A percentile compares a stretch with the other conserved stretches of the same genome.
Evolutionary conservation across 2,113 vertebrate species (phyloP).

Genomic region (Fukomys damarensis): DNA sequence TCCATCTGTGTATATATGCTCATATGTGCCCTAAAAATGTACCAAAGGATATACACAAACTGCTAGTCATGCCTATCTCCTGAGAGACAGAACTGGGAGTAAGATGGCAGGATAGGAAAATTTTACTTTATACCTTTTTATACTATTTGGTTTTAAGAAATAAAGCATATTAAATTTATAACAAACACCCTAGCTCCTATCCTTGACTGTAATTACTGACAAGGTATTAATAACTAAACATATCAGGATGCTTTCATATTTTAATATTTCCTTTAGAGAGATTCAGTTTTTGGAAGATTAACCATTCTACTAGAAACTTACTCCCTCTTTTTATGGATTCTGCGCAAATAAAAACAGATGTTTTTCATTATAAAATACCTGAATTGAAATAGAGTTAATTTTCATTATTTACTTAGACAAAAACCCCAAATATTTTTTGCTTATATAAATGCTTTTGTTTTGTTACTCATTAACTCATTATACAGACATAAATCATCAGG

Average conservation of each 20-base stretch:
- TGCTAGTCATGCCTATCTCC: background rate
- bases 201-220: background rate
- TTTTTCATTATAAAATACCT: background rate
- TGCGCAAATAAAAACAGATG: background rate
- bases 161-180: background rate
- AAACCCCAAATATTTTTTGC: background rate
- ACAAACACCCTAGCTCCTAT: background rate
- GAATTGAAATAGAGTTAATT: background rate
- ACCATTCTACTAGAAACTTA: background rate
- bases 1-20: background rate
- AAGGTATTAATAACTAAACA: background rate
- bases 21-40: background rate
- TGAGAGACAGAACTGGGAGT: accelerated
- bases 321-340: background rate
- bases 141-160: background rate
- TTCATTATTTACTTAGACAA: background rate
- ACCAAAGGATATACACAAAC: background rate
- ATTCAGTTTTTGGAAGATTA: background rate
- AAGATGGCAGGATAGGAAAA: background rate
- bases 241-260: background rate
- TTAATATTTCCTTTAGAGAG: background rate
- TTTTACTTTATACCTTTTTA: background rate
- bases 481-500: background rate
- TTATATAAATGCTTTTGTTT: background rate
- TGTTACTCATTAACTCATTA: background rate